Evolutionary conservation across 2,113 vertebrate species (phyloP).

Genomic region (Thinocorus orbignyianus): DNA sequence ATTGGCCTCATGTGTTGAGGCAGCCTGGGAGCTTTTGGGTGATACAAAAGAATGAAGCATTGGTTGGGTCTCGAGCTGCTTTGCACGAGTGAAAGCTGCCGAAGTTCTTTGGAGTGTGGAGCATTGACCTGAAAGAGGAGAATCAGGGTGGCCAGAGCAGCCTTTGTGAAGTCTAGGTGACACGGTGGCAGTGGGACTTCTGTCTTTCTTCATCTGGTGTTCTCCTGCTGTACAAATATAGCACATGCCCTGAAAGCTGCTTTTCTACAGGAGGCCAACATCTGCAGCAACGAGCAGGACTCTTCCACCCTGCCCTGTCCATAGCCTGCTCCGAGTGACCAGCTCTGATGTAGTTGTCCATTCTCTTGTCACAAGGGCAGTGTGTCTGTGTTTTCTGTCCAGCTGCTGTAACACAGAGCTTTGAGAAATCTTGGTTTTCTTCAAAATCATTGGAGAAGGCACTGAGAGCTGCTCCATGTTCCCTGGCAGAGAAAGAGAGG

Average conservation of each 20-base stretch:
- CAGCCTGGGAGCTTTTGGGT: not conserved
- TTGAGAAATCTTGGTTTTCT: not conserved
- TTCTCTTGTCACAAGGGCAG: not conserved
- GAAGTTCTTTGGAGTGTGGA: not conserved
- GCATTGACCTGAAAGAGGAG: not conserved
- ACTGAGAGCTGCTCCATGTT: not conserved
- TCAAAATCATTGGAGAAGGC: not conserved
- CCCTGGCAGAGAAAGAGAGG: not conserved
- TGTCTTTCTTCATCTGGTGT: not conserved
- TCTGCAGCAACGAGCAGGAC: not conserved
- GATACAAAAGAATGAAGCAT: not conserved
- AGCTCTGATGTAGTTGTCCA: not conserved
- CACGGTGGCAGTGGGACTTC: accelerated
- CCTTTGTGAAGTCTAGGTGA: not conserved
- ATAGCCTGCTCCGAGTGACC: not conserved
- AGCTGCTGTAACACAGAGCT: not conserved
- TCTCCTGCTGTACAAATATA: not conserved
- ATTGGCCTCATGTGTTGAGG: not conserved
- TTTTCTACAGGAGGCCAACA: accelerated
- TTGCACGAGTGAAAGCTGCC: not conserved
- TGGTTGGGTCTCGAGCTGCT: not conserved
- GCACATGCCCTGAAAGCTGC: not conserved
- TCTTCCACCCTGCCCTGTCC: not conserved
- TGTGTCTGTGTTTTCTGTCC: not conserved
- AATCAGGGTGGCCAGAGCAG: not conserved